Evolutionary conservation across 2,797 vertebrate species (phyloP).

Genomic region (Tokudaia muenninki): DNA sequence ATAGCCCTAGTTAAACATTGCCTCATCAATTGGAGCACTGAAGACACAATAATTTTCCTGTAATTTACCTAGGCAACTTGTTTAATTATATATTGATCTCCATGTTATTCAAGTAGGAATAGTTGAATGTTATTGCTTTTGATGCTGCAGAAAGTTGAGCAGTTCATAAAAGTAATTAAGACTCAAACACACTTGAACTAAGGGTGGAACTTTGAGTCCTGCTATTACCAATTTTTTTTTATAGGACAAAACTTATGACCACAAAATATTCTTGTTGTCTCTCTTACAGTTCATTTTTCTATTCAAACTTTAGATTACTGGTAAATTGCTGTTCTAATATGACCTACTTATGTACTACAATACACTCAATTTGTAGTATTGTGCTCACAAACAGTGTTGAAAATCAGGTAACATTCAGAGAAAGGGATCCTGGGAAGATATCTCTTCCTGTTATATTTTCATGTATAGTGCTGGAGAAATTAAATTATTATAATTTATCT

Average conservation of each 20-base stretch:
- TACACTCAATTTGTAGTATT: background rate
- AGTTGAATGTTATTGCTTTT: constrained; percentile 1
- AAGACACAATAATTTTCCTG: background rate
- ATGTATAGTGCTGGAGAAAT: background rate
- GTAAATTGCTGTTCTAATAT: background rate
- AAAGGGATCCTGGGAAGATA: background rate
- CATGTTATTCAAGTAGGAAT: background rate
- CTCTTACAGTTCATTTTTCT: background rate
- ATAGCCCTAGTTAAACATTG: background rate
- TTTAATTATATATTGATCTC: constrained; percentile 25
- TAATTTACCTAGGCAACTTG: constrained; percentile 34
- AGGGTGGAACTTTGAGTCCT: background rate
- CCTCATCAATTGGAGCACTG: background rate
- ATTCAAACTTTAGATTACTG: background rate
- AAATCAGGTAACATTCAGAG: background rate
- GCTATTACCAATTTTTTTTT: background rate
- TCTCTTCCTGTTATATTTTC: background rate
- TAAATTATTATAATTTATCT: background rate
- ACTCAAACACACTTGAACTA: background rate
- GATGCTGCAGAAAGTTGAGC: background rate
- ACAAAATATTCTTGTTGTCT: background rate
- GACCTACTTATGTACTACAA: background rate
- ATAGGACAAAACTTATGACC: background rate
- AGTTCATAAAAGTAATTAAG: constrained; percentile 10
- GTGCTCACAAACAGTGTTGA: background rate